Conservation (phyloP, 2,888 invertebrate genomes). For the Acleris sparsana region DNA sequence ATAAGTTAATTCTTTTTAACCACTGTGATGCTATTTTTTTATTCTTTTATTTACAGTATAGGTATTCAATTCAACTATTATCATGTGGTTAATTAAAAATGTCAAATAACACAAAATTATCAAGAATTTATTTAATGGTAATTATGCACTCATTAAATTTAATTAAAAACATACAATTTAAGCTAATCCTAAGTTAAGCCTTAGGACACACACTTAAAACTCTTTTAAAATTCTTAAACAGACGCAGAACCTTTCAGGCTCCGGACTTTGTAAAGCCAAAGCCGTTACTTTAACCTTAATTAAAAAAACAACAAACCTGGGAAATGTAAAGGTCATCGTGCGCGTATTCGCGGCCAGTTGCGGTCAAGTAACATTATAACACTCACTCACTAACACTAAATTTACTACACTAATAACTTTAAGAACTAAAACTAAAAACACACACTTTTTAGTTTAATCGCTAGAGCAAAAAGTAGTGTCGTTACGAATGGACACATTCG, state of each 20-base stretch:
- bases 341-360: constrained; percentile 61
- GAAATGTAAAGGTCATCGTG: constrained; percentile 71
- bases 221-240: background rate
- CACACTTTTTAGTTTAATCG: constrained; percentile 19
- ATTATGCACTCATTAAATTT: too few species aligned
- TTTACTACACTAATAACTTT: constrained; percentile 15
- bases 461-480: constrained; percentile 39
- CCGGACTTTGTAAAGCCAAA: constrained; percentile 2
- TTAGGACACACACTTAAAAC: background rate
- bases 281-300: constrained; percentile 54
- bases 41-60: too few species aligned
- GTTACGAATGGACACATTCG: constrained; percentile 42
- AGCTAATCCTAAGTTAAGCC: too few species aligned
- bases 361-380: constrained; percentile 50
- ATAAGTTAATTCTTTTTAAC: too few species aligned
- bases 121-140: too few species aligned
- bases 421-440: constrained; percentile 10
- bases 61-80: too few species aligned
- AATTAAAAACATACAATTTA: too few species aligned
- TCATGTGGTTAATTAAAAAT: too few species aligned
- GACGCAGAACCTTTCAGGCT: constrained; percentile 13
- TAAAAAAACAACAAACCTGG: constrained; percentile 76
- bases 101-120: too few species aligned
- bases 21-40: too few species aligned
- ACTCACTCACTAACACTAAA: constrained; percentile 52